These are phyloP conservation scores for Orthochromis malagaraziensis DNA, from an alignment of 2,113 vertebrate species.

Conservation along the genomic window DNA sequence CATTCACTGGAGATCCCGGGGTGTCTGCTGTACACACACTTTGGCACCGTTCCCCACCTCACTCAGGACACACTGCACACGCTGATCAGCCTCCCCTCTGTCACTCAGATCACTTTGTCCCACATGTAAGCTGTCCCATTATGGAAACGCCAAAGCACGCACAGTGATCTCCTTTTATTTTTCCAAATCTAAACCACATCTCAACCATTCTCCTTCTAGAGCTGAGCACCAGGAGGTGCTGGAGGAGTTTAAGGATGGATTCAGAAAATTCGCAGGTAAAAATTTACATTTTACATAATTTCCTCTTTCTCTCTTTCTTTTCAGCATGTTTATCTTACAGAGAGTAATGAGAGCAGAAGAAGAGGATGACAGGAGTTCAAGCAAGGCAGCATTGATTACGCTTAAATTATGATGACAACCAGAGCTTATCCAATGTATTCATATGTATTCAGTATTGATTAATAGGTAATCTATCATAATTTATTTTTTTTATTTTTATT, in stretches of 20 bases:
- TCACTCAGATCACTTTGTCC: slow-evolving; percentile 80
- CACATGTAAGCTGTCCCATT: slow-evolving; percentile 71
- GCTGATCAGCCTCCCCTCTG: slow-evolving; percentile 73
- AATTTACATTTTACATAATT: background rate
- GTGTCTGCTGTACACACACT: slow-evolving; percentile 86
- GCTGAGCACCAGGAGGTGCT: slow-evolving; percentile 90
- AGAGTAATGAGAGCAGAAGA: background rate
- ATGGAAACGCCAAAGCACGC: background rate
- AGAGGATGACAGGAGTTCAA: background rate
- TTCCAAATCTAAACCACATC: background rate
- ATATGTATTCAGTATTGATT: background rate
- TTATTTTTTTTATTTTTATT: accelerated
- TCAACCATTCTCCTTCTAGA: slow-evolving; percentile 53
- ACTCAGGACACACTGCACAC: slow-evolving; percentile 79
- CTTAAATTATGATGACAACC: background rate
- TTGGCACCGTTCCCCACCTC: slow-evolving; percentile 85
- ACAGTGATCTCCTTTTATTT: background rate
- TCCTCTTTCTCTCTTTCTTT: background rate
- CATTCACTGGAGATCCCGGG: slow-evolving; percentile 78
- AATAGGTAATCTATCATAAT: background rate
- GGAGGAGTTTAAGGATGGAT: slow-evolving; percentile 87
- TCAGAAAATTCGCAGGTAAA: slow-evolving; percentile 88
- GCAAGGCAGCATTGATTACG: background rate
- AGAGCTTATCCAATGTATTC: background rate
- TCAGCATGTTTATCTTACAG: background rate